Percentiles rank a stretch among this genome's conserved stretches.
Evolutionary conservation across 2,888 invertebrate species (phyloP).

Genomic region (Adela reaumurella): DNA sequence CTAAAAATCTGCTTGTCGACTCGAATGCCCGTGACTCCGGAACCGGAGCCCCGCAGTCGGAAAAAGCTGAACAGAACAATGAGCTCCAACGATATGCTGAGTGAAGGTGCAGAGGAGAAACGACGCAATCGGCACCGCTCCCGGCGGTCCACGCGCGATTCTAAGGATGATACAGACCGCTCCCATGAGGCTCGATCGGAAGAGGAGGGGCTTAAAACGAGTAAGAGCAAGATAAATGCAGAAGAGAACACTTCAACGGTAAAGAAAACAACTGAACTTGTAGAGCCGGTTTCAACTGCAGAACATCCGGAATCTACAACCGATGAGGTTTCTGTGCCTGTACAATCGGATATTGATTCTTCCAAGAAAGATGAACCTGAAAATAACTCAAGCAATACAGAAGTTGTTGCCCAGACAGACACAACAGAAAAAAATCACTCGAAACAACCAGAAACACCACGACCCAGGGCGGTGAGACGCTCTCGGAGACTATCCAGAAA

Average conservation of each 20-base stretch:
- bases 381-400: no score
- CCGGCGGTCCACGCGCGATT: slow-evolving; percentile 28
- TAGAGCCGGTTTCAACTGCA: not conserved
- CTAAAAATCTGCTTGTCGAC: slow-evolving; percentile 59
- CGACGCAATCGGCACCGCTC: slow-evolving; percentile 38
- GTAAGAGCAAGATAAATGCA: not conserved
- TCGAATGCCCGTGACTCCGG: slow-evolving; percentile 53
- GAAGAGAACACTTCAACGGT: no score
- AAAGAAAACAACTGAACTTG: not conserved
- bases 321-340: not conserved
- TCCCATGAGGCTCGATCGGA: slow-evolving; percentile 30
- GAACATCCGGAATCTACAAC: not conserved
- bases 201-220: slow-evolving; percentile 15
- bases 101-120: slow-evolving; percentile 43
- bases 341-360: not conserved
- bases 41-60: slow-evolving; percentile 46
- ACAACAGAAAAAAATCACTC: not conserved
- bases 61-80: slow-evolving; percentile 49
- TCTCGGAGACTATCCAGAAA: not conserved
- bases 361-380: not conserved
- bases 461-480: no score
- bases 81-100: slow-evolving; percentile 46
- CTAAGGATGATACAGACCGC: slow-evolving; percentile 33
- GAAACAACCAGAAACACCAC: not conserved
- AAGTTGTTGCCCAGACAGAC: not conserved